A percentile compares a stretch with the other conserved stretches of the same genome.
Conservation (phyloP, 2,797 vertebrate genomes). For the Parauchenoglanis punctatus region DNA sequence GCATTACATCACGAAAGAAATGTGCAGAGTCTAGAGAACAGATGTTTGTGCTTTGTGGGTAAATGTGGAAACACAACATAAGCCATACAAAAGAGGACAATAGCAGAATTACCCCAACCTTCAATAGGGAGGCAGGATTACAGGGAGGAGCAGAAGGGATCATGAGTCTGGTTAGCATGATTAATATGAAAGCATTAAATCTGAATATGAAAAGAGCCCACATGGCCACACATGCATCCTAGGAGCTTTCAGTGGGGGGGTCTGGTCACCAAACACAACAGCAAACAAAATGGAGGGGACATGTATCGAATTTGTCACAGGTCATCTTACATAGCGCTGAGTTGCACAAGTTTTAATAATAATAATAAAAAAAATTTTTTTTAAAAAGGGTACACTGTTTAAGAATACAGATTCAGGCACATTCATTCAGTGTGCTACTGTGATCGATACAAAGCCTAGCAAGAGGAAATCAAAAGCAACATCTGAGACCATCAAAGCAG, state of each 20-base stretch:
- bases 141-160: background rate
- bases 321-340: background rate
- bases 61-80: constrained; percentile 65
- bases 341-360: background rate
- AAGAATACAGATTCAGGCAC: too few species aligned
- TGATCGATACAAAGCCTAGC: constrained; percentile 11
- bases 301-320: background rate
- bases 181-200: constrained; percentile 67
- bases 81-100: constrained; percentile 71
- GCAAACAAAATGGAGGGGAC: background rate
- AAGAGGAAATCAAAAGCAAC: background rate
- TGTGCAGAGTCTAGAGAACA: constrained; percentile 64
- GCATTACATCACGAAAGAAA: constrained; percentile 72
- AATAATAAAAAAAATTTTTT: background rate
- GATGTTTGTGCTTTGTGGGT: constrained; percentile 75
- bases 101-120: constrained; percentile 67
- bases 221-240: background rate
- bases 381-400: background rate
- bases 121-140: constrained; percentile 32
- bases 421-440: background rate
- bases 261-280: background rate
- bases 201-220: constrained; percentile 61
- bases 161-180: constrained; percentile 37
- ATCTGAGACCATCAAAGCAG: constrained; percentile 61
- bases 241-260: background rate